phyloP scores from a whole-genome alignment of 2,888 invertebrate species.

The Malthinus seriepunctatus region DNA sequence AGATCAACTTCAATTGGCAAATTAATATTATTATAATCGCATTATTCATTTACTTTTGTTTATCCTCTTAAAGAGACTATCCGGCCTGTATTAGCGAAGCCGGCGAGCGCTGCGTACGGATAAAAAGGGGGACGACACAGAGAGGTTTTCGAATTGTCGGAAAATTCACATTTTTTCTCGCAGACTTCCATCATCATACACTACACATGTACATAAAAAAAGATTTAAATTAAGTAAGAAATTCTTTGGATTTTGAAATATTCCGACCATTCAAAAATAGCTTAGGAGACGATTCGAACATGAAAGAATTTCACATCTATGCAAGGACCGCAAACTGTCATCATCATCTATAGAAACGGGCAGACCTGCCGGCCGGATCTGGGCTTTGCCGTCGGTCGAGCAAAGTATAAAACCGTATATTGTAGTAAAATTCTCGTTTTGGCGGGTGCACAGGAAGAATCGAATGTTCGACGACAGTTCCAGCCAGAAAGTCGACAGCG shows the following conservation, averaged over 20 bases:
- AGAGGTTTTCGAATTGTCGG: constrained; percentile 12
- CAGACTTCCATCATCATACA: not conserved
- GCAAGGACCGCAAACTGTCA: constrained; percentile 36
- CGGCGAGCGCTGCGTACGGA: constrained; percentile 46
- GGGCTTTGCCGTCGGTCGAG: constrained; percentile 19
- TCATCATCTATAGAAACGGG: constrained; percentile 35
- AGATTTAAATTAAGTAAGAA: not conserved
- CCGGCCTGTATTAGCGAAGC: constrained; percentile 39
- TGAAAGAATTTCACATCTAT: constrained; percentile 48
- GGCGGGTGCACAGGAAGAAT: constrained; percentile 22
- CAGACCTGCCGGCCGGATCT: constrained; percentile 28
- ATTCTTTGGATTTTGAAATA: constrained; percentile 3
- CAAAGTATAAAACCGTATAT: constrained; percentile 40
- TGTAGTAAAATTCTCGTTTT: constrained; percentile 38
- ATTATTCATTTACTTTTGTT: constrained; percentile 36
- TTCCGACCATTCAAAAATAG: constrained; percentile 32
- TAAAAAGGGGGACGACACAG: constrained; percentile 28
- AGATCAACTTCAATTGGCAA: constrained; percentile 49
- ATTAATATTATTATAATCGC: constrained; percentile 40
- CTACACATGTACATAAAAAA: not conserved
- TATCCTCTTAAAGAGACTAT: constrained; percentile 39
- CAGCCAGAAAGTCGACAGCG: constrained; percentile 33
- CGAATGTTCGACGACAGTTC: constrained; percentile 25
- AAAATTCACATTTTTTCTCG: not conserved
- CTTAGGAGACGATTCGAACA: constrained; percentile 43